phyloP scores from a whole-genome alignment of 2,797 vertebrate genomes.

The Paedocypris micromegethes region DNA sequence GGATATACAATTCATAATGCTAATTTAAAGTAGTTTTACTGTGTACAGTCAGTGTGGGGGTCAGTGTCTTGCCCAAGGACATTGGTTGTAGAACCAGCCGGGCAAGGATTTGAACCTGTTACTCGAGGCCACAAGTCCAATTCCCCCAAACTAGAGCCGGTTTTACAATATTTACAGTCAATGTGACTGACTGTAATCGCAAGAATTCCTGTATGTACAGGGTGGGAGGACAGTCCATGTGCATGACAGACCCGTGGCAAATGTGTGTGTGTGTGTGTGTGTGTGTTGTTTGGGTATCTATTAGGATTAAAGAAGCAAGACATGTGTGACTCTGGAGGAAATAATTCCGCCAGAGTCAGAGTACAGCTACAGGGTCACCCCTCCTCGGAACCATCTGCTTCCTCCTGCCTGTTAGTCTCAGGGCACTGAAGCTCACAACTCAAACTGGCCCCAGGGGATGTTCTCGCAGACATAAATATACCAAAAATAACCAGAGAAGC shows the following conservation, averaged over 20 bases:
- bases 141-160: no score
- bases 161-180: not conserved
- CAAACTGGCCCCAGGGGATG: slow-evolving; percentile 23
- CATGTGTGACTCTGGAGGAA: slow-evolving; percentile 26
- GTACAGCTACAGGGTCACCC: slow-evolving; percentile 29
- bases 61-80: no score
- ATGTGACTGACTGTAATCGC: slow-evolving; percentile 17
- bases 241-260: slow-evolving; percentile 27
- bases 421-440: slow-evolving; percentile 37
- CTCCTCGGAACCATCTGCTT: slow-evolving; percentile 40
- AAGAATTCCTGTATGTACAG: slow-evolving; percentile 20
- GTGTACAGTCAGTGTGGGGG: no score
- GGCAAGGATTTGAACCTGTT: no score
- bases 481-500: slow-evolving; percentile 17
- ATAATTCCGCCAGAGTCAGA: slow-evolving; percentile 36
- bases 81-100: no score
- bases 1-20: no score
- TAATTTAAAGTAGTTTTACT: no score
- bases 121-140: no score
- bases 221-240: slow-evolving; percentile 20
- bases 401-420: slow-evolving; percentile 37
- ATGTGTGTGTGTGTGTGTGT: slow-evolving; percentile 9
- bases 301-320: slow-evolving; percentile 37
- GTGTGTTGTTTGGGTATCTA: slow-evolving; percentile 15
- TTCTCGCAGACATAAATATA: slow-evolving; percentile 14